Evolutionary conservation across 2,113 vertebrate genomes (phyloP).

Genomic region (Promerops cafer): DNA sequence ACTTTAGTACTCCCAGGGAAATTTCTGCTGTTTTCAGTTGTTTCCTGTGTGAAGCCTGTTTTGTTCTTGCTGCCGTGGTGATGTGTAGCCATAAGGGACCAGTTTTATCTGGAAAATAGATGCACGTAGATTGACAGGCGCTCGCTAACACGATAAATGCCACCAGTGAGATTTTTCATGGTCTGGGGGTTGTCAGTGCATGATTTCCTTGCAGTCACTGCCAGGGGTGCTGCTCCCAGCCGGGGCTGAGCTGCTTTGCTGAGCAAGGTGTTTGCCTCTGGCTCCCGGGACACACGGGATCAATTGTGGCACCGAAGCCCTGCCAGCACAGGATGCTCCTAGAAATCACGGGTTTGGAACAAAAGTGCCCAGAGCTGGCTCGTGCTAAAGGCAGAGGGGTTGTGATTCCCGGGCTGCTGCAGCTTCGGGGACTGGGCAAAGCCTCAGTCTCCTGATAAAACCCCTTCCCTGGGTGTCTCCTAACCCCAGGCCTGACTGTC

Average conservation of each 20-base stretch:
- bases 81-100: rapidly evolving
- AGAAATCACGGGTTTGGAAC: background rate
- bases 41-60: background rate
- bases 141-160: rapidly evolving
- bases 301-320: background rate
- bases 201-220: background rate
- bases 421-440: background rate
- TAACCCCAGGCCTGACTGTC: too few species aligned
- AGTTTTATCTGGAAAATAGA: background rate
- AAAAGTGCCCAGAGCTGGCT: background rate
- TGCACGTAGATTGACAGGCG: rapidly evolving
- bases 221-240: background rate
- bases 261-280: background rate
- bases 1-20: background rate
- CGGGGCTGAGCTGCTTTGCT: background rate
- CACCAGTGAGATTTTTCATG: background rate
- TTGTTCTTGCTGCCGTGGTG: background rate
- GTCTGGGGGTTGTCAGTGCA: rapidly evolving
- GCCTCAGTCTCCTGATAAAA: rapidly evolving
- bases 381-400: background rate
- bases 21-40: rapidly evolving
- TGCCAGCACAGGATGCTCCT: background rate
- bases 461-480: too few species aligned
- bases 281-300: background rate
- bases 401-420: background rate